A percentile compares a stretch with the other conserved stretches of the same genome.
These are phyloP conservation scores for Luidia sarsii DNA, from an alignment of 53 echinoderm and acorn worm genomes.

Conservation along the genomic window DNA sequence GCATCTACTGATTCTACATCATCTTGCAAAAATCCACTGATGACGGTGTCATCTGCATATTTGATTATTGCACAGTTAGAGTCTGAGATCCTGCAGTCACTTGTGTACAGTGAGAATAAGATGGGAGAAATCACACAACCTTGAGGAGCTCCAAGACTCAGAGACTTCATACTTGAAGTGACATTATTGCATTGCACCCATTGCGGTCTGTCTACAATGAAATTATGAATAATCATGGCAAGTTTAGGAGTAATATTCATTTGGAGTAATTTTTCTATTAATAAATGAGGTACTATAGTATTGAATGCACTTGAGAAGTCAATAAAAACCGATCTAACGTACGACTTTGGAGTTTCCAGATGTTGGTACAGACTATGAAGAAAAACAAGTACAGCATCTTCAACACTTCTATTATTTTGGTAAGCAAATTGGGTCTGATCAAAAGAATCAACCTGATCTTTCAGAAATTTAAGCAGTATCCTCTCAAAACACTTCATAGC, in stretches of 20 bases:
- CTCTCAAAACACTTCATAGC: conserved; percentile 35
- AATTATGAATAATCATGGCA: not conserved
- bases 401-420: conserved; percentile 23
- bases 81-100: not conserved
- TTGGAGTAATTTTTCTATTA: not conserved
- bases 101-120: conserved; percentile 18
- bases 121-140: conserved; percentile 11
- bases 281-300: conserved; percentile 19
- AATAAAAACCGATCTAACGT: not conserved
- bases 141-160: not conserved
- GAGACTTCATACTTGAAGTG: not conserved
- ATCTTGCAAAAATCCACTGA: not conserved
- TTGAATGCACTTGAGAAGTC: conserved; percentile 47
- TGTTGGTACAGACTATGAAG: conserved; percentile 34
- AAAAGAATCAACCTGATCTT: not conserved
- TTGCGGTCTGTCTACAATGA: not conserved
- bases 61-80: not conserved
- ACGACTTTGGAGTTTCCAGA: conserved; percentile 7
- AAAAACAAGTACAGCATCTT: conserved; percentile 31
- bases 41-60: conserved; percentile 26
- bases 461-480: not conserved
- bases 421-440: conserved; percentile 44
- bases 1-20: not conserved
- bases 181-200: not conserved
- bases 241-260: not conserved